Evolutionary conservation across 2,888 invertebrate genomes (phyloP).

Genomic region (Sepioteuthis lessoniana): DNA sequence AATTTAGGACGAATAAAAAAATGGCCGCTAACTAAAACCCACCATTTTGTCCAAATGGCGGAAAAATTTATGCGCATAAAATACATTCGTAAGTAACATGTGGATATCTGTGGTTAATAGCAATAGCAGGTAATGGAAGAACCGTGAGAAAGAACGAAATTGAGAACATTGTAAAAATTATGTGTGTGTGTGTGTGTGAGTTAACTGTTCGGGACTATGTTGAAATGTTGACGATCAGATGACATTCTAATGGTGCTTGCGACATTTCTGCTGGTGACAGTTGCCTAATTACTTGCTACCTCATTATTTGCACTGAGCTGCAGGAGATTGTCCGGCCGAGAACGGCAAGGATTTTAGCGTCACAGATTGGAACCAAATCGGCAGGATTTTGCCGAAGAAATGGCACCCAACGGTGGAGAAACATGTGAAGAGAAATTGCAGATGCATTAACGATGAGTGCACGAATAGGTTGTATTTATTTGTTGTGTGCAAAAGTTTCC

Average conservation of each 20-base stretch:
- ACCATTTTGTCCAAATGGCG: neutral
- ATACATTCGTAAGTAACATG: neutral
- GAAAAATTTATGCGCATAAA: slow-evolving; percentile 15
- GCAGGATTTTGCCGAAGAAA: neutral
- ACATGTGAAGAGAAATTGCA: neutral
- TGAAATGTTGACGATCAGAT: neutral
- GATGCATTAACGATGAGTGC: neutral
- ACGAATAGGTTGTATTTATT: neutral
- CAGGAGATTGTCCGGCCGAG: neutral
- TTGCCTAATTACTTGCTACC: neutral
- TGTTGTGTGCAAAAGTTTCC: neutral
- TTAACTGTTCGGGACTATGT: neutral
- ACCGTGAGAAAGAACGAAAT: neutral
- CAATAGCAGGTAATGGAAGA: neutral
- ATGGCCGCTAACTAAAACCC: too few relatives aligned
- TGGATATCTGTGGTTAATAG: neutral
- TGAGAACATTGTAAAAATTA: neutral
- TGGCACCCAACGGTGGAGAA: neutral
- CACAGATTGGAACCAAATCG: neutral
- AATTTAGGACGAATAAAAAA: neutral
- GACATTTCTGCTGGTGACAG: neutral
- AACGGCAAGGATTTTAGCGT: neutral
- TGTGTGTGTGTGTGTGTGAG: too few relatives aligned
- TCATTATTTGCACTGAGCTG: neutral
- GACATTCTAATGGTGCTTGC: neutral